Evolutionary conservation across 2,797 vertebrate genomes (phyloP), one percentile per base, ranked within the genome.

Genomic region (Borostomias antarcticus): DNA sequence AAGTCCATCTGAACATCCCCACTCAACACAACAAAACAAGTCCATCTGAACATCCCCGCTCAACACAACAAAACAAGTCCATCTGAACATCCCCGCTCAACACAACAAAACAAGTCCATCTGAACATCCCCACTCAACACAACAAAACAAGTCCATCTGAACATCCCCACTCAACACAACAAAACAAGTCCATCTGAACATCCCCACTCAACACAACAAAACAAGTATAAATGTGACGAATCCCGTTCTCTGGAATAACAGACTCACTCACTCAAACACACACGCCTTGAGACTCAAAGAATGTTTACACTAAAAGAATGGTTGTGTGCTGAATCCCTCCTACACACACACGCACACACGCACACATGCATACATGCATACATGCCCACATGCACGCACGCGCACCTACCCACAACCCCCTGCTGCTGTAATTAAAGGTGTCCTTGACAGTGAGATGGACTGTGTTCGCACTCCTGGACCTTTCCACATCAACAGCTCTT

Each of bases 381-480:
- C 35, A 37, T 13, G 15, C 35, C 9, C 35, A 37, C 35, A 37
- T 13, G 15, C 35, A 37, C 35, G 15, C 35, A 37, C 35, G 15
- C 53, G n/a, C 26, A 8, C 26, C 53, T 57, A 32, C n/a, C 53
- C 29, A 21, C 17, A 57, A 25, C 66, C 72, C 81, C 87, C 87
- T 72, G 83, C 83, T 85, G 89, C 62, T 86, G 86, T 89, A 92
- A 91, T 92, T 92, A 92, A 89, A 87, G 82, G 89, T 89, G 90
- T 90, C 88, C 89, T 91, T 90, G 87, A 90, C 86, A 84, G 82
- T 65, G 78, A 90, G 82, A 88, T 78, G 68, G 78, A 74, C 76
- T 47, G 59, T 75, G 80, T 87, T 90, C 87, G 86, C 88, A 91
- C 83, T 72, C 70, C 40, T 76, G 28, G 65, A 57, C 30, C 53